Base-by-base conservation (phyloP, 2,888 invertebrate genomes). In the Hydraecia micacea region DNA sequence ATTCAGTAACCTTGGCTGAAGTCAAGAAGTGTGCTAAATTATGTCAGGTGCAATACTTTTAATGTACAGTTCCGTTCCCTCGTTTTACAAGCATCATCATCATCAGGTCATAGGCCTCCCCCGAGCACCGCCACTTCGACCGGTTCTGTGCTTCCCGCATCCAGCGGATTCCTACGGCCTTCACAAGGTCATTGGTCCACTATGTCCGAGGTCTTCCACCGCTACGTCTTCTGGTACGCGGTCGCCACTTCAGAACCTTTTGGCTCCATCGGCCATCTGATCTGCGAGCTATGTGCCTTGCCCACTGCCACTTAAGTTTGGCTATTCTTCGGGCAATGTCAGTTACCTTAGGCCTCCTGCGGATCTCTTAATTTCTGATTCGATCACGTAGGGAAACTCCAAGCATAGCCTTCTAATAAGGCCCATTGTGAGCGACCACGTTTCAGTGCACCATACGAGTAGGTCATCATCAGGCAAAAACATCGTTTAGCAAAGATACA, bases 1-100 rank as follows among this genome's bases (percentile, higher is more conserved):
- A 32, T 71, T 71, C 52, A 28, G 42, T 46, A 49, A 46, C 52
- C 80, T 55, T 73, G 39, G 0, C 25, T 55, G n/a, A 28, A 65
- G 5, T 63, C 21, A 52, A 21, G 42, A 55, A 70, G 21, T 25
- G 18, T 36, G 71, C 28, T 8, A 8, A 58, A 77, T 55, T n/a
- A 42, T 79, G 39, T 52, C 7, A 52, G 21, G 11, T 60, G 49
- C 25, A 77, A 66, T 25, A 39, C 28, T 36, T 60, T 49, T 25
- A 15, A 8, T n/a, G 15, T 11, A 55, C 1, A n/a, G 5, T 46
- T 58, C 5, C 28, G 28, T 62, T 79, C 15, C 18, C 0, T 39
- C 2, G 18, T 42, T 15, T 42, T 25, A 21, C 42, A 58, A 58
- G n/a, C n/a, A 58, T 58, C 9, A 46, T 13, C 46, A 9, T 55